phyloP scores from a whole-genome alignment of 2,888 invertebrate species.

The Philhelius pedissequus region DNA sequence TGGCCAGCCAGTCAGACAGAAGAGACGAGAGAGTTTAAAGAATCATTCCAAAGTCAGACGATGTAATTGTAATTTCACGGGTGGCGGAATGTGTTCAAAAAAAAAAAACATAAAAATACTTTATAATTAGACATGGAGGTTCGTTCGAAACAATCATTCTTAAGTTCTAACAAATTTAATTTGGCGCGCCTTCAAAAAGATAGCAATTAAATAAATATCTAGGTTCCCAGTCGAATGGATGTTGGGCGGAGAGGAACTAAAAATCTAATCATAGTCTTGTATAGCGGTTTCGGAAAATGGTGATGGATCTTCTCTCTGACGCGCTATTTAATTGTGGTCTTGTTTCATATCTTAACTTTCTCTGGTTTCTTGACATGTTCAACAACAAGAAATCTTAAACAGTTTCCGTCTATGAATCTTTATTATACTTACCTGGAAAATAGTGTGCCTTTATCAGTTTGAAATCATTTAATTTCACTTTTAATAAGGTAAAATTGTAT shows the following conservation, averaged over 20 bases:
- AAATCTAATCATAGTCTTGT: not conserved
- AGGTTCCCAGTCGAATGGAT: not conserved
- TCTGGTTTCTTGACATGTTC: not conserved
- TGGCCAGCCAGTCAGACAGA: no score
- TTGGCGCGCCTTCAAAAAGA: slow-evolving; percentile 27
- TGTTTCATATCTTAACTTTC: slow-evolving; percentile 12
- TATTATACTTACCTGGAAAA: no score
- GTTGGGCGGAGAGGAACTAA: not conserved
- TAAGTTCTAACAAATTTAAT: slow-evolving; percentile 21
- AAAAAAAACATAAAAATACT: not conserved
- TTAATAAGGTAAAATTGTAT: no score
- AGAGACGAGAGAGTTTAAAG: not conserved
- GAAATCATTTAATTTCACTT: no score
- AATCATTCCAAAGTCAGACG: slow-evolving; percentile 14
- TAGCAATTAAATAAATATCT: not conserved
- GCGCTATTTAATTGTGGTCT: not conserved
- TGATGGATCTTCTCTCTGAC: not conserved
- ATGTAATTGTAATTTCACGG: slow-evolving; percentile 56
- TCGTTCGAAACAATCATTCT: not conserved
- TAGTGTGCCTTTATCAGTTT: no score
- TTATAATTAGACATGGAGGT: slow-evolving; percentile 41
- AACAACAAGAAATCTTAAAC: not conserved
- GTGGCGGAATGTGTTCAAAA: slow-evolving; percentile 29
- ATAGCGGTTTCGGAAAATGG: not conserved
- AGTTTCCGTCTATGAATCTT: not conserved